Evolutionary conservation across 2,888 invertebrate species (phyloP).

Genomic region (Muschampia plurimacula): DNA sequence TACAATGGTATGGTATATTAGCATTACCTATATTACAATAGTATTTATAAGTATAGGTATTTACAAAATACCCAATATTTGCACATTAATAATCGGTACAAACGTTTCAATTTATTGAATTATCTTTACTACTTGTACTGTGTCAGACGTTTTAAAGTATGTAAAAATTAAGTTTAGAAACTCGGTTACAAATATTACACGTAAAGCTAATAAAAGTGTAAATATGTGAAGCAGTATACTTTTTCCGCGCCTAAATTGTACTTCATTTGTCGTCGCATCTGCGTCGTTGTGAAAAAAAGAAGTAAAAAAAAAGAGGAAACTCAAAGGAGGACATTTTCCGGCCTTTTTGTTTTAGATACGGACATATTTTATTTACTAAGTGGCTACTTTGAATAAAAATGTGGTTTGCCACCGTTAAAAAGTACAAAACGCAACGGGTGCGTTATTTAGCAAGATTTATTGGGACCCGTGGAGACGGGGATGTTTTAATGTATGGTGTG

Average conservation of each 20-base stretch:
- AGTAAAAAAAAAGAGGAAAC: constrained; percentile 54
- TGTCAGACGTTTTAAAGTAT: no score
- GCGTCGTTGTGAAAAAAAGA: constrained; percentile 50
- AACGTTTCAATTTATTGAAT: no score
- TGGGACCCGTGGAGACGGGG: constrained; percentile 41
- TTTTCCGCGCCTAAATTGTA: constrained; percentile 40
- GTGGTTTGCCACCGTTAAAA: constrained; percentile 79
- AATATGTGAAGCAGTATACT: background rate
- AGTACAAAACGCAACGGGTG: constrained; percentile 64
- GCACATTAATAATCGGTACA: no score
- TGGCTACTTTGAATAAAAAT: constrained; percentile 85
- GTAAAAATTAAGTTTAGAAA: no score
- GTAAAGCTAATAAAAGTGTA: no score
- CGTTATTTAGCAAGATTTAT: constrained; percentile 63
- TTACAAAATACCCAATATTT: no score
- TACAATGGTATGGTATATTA: no score
- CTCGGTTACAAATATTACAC: no score
- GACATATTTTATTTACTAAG: constrained; percentile 85
- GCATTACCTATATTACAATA: no score
- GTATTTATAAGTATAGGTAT: no score
- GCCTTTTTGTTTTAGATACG: constrained; percentile 77
- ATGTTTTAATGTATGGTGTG: constrained; percentile 51
- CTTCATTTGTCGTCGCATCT: constrained; percentile 52
- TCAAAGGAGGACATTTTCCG: constrained; percentile 64
- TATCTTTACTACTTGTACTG: no score